Conservation (phyloP, 2,797 vertebrate species). For the Gymnothorax reevesii region DNA sequence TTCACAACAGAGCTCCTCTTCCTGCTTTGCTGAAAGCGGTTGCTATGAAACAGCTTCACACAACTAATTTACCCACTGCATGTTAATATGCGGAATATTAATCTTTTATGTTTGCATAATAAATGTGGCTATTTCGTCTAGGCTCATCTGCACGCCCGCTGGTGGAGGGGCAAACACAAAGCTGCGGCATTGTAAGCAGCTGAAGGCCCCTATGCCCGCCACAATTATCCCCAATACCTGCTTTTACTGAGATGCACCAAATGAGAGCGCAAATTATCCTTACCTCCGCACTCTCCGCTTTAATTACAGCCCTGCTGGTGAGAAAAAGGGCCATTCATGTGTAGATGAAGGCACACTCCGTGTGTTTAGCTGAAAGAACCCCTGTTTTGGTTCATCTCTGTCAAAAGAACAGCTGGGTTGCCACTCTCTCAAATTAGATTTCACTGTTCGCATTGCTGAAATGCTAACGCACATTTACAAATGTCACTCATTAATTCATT, state of each 20-base stretch:
- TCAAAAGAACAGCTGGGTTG: constrained; percentile 83
- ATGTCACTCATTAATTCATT: constrained; percentile 54
- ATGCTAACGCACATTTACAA: constrained; percentile 52
- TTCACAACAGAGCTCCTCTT: constrained; percentile 40
- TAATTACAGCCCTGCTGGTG: constrained; percentile 63
- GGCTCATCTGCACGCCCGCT: constrained; percentile 49
- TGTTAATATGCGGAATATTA: constrained; percentile 83
- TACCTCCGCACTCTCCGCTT: constrained; percentile 54
- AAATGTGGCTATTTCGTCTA: constrained; percentile 60
- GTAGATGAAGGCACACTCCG: constrained; percentile 78
- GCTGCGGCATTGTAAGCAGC: constrained; percentile 44
- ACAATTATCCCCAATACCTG: constrained; percentile 60
- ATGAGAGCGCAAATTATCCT: constrained; percentile 60
- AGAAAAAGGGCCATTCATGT: constrained; percentile 74
- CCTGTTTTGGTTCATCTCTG: constrained; percentile 78
- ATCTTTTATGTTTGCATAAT: constrained; percentile 82
- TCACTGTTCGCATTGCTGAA: constrained; percentile 65
- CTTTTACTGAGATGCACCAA: constrained; percentile 53
- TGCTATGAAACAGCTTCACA: constrained; percentile 72
- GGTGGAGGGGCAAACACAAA: constrained; percentile 54
- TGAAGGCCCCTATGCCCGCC: constrained; percentile 38
- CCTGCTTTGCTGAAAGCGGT: constrained; percentile 50
- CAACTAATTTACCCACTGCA: constrained; percentile 76
- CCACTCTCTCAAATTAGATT: constrained; percentile 84
- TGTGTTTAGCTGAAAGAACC: constrained; percentile 75